Percentiles rank a stretch among this genome's conserved stretches.
These are phyloP conservation scores for Asobara japonica DNA, from an alignment of 1,140 invertebrate genomes.

Conservation along the genomic window DNA sequence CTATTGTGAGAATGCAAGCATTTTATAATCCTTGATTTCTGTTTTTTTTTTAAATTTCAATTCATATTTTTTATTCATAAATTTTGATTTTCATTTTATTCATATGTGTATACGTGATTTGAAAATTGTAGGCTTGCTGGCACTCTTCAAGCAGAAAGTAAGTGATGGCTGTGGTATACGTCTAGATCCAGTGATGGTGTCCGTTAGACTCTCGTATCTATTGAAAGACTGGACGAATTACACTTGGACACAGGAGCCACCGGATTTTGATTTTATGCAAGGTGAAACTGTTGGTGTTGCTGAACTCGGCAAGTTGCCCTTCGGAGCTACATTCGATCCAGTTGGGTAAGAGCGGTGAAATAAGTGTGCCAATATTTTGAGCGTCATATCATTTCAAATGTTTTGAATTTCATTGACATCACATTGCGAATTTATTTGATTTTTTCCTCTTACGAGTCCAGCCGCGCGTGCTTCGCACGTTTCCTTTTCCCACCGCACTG, in stretches of 20 bases:
- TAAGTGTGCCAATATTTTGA: constrained; percentile 32
- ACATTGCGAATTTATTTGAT: no score
- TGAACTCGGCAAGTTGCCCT: constrained; percentile 77
- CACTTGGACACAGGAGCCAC: constrained; percentile 76
- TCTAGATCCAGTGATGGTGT: constrained; percentile 76
- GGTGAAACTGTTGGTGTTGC: constrained; percentile 69
- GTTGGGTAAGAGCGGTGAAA: constrained; percentile 69
- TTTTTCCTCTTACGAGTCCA: no score
- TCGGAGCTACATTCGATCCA: constrained; percentile 86
- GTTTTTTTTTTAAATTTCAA: background rate
- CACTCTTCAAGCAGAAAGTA: constrained; percentile 84
- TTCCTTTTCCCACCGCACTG: no score
- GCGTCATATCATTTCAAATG: background rate
- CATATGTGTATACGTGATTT: no score
- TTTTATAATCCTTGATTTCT: no score
- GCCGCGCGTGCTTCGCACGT: no score
- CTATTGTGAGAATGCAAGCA: no score
- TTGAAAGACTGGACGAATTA: constrained; percentile 77
- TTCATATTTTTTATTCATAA: constrained; percentile 18
- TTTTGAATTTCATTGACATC: background rate
- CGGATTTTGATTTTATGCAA: constrained; percentile 77
- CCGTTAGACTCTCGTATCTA: constrained; percentile 85
- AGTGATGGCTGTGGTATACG: constrained; percentile 67
- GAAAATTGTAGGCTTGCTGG: constrained; percentile 79
- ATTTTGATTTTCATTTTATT: constrained; percentile 30